Percentiles rank a stretch among this genome's conserved stretches.
These are phyloP conservation scores for Temnothorax rugatulus DNA, from an alignment of 2,888 invertebrate genomes.

Conservation along the genomic window DNA sequence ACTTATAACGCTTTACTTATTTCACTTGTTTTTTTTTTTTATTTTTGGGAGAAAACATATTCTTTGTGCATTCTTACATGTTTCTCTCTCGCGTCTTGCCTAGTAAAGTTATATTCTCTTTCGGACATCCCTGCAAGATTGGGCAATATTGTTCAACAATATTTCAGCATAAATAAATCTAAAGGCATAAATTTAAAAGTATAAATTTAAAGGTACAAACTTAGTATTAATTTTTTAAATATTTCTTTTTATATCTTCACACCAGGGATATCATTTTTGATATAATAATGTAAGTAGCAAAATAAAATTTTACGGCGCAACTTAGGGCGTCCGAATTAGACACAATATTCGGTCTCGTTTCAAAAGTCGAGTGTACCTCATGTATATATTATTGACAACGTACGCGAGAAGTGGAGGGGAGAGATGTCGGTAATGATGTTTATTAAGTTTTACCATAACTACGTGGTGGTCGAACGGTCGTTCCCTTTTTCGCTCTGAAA, in stretches of 20 bases:
- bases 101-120: background rate
- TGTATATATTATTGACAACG: background rate
- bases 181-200: background rate
- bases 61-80: background rate
- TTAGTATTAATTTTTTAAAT: background rate
- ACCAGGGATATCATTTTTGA: too few relatives aligned
- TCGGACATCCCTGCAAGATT: too few relatives aligned
- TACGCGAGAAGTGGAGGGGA: background rate
- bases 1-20: background rate
- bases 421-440: background rate
- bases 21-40: background rate
- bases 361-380: background rate
- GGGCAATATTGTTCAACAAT: background rate
- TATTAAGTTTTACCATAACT: constrained; percentile 17
- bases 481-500: background rate
- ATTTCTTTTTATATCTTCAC: background rate
- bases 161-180: background rate
- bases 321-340: background rate
- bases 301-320: background rate
- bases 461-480: background rate
- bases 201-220: background rate
- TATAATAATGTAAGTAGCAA: background rate
- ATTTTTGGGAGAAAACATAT: background rate
- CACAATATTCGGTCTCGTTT: background rate
- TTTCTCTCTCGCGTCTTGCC: background rate